Evolutionary conservation across 2,797 vertebrate species (phyloP), one percentile per base, ranked within the genome.

Genomic region (Cryptoblepharus egeriae): DNA sequence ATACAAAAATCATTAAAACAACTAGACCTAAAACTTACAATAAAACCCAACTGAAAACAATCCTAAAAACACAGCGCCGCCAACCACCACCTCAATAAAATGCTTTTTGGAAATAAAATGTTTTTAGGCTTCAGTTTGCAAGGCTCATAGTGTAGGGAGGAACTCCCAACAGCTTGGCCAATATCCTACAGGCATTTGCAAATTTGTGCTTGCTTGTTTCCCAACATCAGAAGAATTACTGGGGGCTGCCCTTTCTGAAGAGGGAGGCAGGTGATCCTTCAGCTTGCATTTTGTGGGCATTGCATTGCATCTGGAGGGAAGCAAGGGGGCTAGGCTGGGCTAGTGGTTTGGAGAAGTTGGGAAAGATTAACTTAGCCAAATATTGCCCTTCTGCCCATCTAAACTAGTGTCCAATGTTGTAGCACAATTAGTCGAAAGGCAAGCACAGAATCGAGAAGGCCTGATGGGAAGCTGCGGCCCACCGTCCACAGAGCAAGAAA

Each of bases 401-500:
- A 73, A 77, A 77, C 68, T n/a, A 58, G 69, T 55, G 52, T 73
- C 75, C 52, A 52, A n/a, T 28, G 3, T 73, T 85, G 1, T 85
- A 81, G 75, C 61, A 42, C 75, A 26, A 1, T 81, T 77, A 77
- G 68, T 61, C 68, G 61, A 75, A 61, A 39, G 69, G 60, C 75
- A 78, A 75, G 61, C 57, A 4, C 67, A 32, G 73, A 71, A 72
- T 57, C 72, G 64, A 71, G 60, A 61, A 80, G 39, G 75, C 32
- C 79, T 6, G 79, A 81, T 39, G 79, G 75, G 63, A 81, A 81
- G 69, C 61, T 6, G 15, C 68, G 30, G 2, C 15, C 84, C 75
- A 39, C 60, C n/a, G 11, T 52, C 61, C 84, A 74, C 79, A 65
- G 79, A 60, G 6, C 18, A 1, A 81, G 79, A 35, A 81, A 81